Evolutionary conservation across 2,113 vertebrate species (phyloP), one percentile per base, ranked within the genome.

Genomic region (Rhynchomys soricoides): DNA sequence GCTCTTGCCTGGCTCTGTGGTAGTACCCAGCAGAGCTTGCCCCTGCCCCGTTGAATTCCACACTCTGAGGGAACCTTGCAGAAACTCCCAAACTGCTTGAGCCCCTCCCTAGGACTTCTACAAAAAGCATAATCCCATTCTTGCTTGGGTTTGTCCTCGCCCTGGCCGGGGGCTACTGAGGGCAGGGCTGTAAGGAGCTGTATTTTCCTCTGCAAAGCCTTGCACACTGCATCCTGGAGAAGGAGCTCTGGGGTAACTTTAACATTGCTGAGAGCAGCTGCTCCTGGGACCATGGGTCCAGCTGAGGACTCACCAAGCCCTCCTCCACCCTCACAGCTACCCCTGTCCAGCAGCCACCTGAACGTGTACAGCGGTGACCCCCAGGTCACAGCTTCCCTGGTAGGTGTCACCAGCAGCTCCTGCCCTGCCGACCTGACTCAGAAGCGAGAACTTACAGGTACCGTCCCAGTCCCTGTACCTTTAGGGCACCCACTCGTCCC

Each of bases 321-420:
- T 50, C n/a, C 19, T 71, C 37, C 7, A 0, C 40, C 59, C 94
- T 93, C 94, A 0, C 98, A 99, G 99, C 99, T 99, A 93, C 99
- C 99, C 0, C 98, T 99, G 97, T 99, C 99, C 96, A 99, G 99
- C 98, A 99, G 99, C 89, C 99, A 99, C 98, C 98, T 99, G 98
- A 99, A 99, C 2, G 99, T 99, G 95, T 99, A 99, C 94, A 98
- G 99, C 0, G 98, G 99, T 31, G 98, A 98, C 98, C 99, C 99
- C 37, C 99, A 99, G 85, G 99, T 99, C 98, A 99, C 99, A 0
- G 99, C 99, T 50, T 99, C 99, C 17, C 96, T 99, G 50, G 99
- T 99, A 0, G 99, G 99, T 5, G 99, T 99, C 99, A 99, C 99
- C 96, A 99, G 99, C 98, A 99, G 99, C 98, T 99, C 99, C 98